Conservation (phyloP, 2,888 invertebrate species). For the Trachelus troglodyta region DNA sequence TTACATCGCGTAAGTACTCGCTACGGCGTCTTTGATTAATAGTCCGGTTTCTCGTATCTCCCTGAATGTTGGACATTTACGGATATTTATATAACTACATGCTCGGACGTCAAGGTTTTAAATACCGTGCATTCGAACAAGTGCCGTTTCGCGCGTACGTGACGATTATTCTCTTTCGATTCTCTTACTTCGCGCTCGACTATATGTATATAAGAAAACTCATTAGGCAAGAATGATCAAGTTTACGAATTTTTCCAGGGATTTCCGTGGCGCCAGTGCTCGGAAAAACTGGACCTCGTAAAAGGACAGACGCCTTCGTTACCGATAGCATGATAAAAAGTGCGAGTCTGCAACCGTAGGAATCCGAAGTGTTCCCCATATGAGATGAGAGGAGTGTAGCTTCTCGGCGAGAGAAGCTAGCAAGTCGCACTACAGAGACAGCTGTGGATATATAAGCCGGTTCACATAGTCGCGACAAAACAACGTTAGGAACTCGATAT, state of each 20-base stretch:
- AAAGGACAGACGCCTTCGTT: neutral
- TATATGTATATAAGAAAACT: neutral
- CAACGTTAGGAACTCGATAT: neutral
- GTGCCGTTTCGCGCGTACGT: neutral
- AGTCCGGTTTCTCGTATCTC: conserved; percentile 42
- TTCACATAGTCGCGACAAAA: neutral
- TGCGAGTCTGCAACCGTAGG: neutral
- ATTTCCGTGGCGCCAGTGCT: neutral
- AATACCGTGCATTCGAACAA: neutral
- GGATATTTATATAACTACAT: conserved; percentile 55
- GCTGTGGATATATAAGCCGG: neutral
- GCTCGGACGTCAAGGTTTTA: neutral
- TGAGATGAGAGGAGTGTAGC: neutral
- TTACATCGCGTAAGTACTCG: conserved; percentile 50
- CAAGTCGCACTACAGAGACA: neutral
- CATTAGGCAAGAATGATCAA: neutral
- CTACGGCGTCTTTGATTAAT: conserved; percentile 59
- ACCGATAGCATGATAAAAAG: neutral
- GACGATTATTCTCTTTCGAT: neutral
- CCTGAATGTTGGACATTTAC: conserved; percentile 52
- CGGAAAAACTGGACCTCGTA: neutral
- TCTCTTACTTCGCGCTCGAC: neutral
- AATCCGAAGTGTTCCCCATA: neutral
- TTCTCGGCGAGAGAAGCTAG: neutral
- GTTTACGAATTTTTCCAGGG: neutral